phyloP scores from a whole-genome alignment of 2,797 vertebrate species.

The Amniataba percoides region DNA sequence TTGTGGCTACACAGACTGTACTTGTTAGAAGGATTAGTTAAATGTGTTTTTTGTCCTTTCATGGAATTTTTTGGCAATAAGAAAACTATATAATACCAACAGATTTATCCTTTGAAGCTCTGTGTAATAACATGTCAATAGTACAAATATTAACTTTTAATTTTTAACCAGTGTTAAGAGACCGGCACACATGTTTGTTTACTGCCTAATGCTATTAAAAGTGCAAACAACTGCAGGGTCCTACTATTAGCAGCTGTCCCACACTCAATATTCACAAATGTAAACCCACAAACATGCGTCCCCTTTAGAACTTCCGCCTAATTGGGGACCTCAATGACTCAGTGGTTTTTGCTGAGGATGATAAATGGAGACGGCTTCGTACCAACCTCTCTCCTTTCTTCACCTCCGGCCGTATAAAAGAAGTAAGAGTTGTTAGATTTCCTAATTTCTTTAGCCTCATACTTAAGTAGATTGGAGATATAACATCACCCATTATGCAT shows the following conservation, averaged over 20 bases:
- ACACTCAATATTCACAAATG: not conserved
- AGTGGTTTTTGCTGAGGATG: slow-evolving; percentile 46
- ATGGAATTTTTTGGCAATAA: not conserved
- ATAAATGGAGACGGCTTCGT: slow-evolving; percentile 72
- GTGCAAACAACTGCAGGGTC: not conserved
- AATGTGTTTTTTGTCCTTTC: not conserved
- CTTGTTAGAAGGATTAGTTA: not conserved
- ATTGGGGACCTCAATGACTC: slow-evolving; percentile 66
- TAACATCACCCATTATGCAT: not conserved
- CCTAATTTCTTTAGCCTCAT: not conserved
- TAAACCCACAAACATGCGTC: not conserved
- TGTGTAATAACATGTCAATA: no score
- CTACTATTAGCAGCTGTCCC: not conserved
- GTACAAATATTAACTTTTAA: not conserved
- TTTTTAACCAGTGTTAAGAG: no score
- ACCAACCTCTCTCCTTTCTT: slow-evolving; percentile 65
- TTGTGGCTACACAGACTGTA: not conserved
- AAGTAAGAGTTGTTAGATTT: slow-evolving; percentile 42
- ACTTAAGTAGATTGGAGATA: not conserved
- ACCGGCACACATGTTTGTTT: not conserved
- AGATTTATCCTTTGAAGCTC: no score
- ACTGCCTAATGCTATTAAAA: not conserved
- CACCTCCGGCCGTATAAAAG: slow-evolving; percentile 71
- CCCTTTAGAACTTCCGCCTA: slow-evolving; percentile 44
- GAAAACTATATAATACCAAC: not conserved